Evolutionary conservation across 2,797 vertebrate species (phyloP).

Genomic region (Hafferia zeledoni): DNA sequence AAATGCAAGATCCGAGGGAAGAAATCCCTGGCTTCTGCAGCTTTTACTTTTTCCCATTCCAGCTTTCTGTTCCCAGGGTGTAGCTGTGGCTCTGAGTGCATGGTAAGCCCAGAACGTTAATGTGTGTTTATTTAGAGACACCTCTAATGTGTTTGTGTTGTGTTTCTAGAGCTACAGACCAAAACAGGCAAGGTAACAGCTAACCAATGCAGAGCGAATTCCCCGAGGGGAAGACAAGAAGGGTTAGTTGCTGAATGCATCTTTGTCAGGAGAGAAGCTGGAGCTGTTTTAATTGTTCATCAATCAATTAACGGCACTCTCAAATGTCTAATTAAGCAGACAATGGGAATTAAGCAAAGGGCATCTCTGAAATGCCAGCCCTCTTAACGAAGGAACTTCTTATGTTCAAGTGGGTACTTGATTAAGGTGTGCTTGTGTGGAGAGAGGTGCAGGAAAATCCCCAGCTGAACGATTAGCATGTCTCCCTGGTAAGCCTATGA

Average conservation of each 20-base stretch:
- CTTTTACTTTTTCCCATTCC: neutral
- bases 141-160: conserved; percentile 42
- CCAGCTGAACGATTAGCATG: neutral
- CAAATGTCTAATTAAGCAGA: conserved; percentile 72
- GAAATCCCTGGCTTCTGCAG: neutral
- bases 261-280: conserved; percentile 55
- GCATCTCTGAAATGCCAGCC: conserved; percentile 64
- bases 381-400: conserved; percentile 35
- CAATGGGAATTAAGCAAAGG: conserved; percentile 74
- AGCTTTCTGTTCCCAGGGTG: neutral
- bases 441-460: conserved; percentile 5
- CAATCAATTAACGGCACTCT: conserved; percentile 70
- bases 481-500: neutral
- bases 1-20: neutral
- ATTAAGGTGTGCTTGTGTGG: conserved; percentile 58
- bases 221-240: conserved; percentile 40
- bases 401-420: conserved; percentile 66
- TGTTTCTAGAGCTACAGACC: conserved; percentile 64
- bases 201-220: conserved; percentile 34
- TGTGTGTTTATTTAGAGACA: conserved; percentile 43
- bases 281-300: conserved; percentile 73
- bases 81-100: neutral
- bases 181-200: conserved; percentile 57
- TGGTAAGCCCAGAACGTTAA: neutral
- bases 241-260: conserved; percentile 52